Base-by-base conservation (phyloP, 2,888 invertebrate genomes). In the Koerneria pararmatus region DNA sequence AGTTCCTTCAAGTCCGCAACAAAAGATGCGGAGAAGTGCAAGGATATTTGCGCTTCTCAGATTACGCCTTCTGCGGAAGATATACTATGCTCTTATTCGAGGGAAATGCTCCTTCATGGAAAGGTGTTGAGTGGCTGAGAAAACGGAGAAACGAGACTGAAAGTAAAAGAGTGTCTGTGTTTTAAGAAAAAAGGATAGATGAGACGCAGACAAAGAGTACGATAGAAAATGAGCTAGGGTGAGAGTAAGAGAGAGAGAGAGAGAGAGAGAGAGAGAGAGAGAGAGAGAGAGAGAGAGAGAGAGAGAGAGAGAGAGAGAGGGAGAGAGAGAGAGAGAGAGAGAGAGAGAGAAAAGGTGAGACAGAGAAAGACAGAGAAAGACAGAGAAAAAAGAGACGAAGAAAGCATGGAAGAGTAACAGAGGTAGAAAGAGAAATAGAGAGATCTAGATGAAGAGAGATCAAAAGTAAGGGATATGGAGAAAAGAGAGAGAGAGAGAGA, bases 261-360 rank as follows among this genome's bases (percentile, higher is more conserved):
- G 53, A 24, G 22, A 53, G 53, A 53, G 53, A 24, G 53, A 53
- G 53, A 53, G 53, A 24, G 53, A 53, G 53, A 53, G 53, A 24
- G 53, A 53, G 11, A 53, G 53, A 24, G 53, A 53, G 53, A 53
- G 11, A 24, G 53, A 53, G 53, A 53, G 53, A 24, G 11, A 53
- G 53, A 53, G 53, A 24, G 53, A 53, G 11, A 53, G 53, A 24
- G 53, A 53, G 53, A 53, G 53, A 24, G 53, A 53, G 53, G 22
- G 53, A 24, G 22, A 53, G 53, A 53, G 8, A 24, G 53, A 53
- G 53, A 53, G 53, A 24, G 22, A 6, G 53, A 53, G 53, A 6
- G 11, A 6, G 53, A 53, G 53, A 6, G 53, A 15, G 53, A 53
- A 6, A 6, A n/a, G 6, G 22, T 8, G 6, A 24, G 11, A 24